Base-by-base conservation (phyloP, 1,140 invertebrate species). In the Eciton burchellii region DNA sequence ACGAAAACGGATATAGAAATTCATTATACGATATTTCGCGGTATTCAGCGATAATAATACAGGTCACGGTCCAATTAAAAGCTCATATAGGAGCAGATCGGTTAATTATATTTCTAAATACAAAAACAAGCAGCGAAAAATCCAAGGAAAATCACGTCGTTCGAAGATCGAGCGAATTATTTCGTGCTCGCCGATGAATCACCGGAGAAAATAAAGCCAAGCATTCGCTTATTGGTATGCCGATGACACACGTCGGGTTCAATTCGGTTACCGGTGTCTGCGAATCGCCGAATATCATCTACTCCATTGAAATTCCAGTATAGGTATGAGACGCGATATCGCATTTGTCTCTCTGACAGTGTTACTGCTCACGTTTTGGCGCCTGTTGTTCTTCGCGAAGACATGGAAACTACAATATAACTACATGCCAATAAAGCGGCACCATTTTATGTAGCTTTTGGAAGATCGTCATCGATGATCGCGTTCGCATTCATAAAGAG, bases 221-320 rank as follows among this genome's bases (percentile, higher is more conserved):
- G 56, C 35, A 68, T 82, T 26, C 19, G 86, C 84, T 84, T 86
- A 89, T 89, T 88, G 87, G 81, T 88, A 89, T 89, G 84, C 87
- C 86, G 81, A 56, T 86, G 77, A 89, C 87, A 88, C 81, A 79
- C 84, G n/a, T n/a, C n/a, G 71, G 71, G 86, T 86, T 81, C 88
- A 89, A 89, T 90, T 89, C 89, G 85, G 87, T 88, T 89, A 88
- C 81, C 85, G 85, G 85, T 79, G 81, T 90, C 83, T 88, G 83
- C 87, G 87, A 87, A 90, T 90, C 89, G 85, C 81, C 83, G 87
- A 90, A 90, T 90, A 90, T 90, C 89, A 89, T 89, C 81, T 87
- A 88, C 85, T 85, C 89, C 89, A 90, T 90, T 90, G 89, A 87
- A 90, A 90, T 90, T 90, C 89, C 70, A 71, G 62, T 76, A 84